Percentiles rank a stretch among this genome's conserved stretches.
Conservation (phyloP, 1,140 invertebrate genomes). For the Nasonia vitripennis region DNA sequence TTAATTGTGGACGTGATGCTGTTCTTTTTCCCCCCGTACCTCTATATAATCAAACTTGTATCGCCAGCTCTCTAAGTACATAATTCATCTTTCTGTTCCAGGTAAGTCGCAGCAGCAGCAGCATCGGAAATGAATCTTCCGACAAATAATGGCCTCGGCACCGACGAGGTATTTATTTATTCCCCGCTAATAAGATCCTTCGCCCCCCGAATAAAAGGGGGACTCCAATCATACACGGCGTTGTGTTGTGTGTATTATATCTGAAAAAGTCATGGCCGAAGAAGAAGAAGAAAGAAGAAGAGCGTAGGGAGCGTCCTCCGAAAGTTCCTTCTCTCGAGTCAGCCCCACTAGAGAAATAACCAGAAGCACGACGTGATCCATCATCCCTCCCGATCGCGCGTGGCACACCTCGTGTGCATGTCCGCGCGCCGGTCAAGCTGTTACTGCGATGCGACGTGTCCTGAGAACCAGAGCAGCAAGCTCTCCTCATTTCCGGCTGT, state of each 20-base stretch:
- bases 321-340: not conserved
- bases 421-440: slow-evolving; percentile 26
- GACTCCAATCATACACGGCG: not conserved
- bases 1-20: not conserved
- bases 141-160: not conserved
- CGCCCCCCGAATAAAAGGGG: not conserved
- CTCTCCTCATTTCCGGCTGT: not conserved
- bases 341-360: not conserved
- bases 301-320: not conserved
- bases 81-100: not conserved
- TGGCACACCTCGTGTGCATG: not conserved
- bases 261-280: not conserved
- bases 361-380: slow-evolving; percentile 14
- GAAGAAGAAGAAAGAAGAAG: too few relatives aligned
- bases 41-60: not conserved
- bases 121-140: not conserved
- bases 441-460: slow-evolving; percentile 37
- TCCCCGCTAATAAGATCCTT: not conserved
- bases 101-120: not conserved
- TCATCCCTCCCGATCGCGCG: slow-evolving; percentile 28
- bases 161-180: not conserved
- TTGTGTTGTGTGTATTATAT: not conserved
- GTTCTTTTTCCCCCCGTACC: not conserved
- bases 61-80: not conserved
- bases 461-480: not conserved